These are phyloP conservation scores for Pedionomus torquatus DNA, from an alignment of 2,113 vertebrate genomes.

Conservation along the genomic window DNA sequence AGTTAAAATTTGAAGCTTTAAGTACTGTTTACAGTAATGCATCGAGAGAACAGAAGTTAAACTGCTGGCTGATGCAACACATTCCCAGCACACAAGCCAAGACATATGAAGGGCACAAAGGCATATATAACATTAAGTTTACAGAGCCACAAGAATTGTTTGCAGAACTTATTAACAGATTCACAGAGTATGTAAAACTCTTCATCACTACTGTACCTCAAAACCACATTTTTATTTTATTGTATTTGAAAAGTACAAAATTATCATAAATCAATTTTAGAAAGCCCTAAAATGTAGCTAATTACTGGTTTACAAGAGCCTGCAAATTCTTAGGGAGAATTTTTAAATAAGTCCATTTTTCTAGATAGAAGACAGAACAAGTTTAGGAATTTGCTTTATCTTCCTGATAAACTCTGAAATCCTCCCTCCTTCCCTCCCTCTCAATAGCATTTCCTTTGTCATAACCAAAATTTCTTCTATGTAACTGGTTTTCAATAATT, in stretches of 20 bases:
- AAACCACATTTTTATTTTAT: neutral
- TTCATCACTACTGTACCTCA: neutral
- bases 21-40: conserved; percentile 2
- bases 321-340: neutral
- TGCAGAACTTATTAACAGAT: neutral
- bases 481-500: neutral
- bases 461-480: neutral
- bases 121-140: neutral
- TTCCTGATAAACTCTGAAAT: neutral
- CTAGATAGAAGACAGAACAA: neutral
- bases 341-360: neutral
- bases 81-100: neutral
- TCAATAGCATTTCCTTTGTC: neutral
- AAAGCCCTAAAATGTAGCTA: neutral
- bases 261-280: neutral
- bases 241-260: neutral
- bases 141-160: neutral
- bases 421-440: neutral
- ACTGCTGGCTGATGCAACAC: neutral
- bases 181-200: neutral
- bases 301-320: neutral
- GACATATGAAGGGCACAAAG: neutral
- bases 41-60: neutral
- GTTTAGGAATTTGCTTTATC: neutral
- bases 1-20: conserved; percentile 24